Evolutionary conservation across 2,113 vertebrate species (phyloP), one percentile per base, ranked within the genome.

Genomic region (Mesocricetus auratus): DNA sequence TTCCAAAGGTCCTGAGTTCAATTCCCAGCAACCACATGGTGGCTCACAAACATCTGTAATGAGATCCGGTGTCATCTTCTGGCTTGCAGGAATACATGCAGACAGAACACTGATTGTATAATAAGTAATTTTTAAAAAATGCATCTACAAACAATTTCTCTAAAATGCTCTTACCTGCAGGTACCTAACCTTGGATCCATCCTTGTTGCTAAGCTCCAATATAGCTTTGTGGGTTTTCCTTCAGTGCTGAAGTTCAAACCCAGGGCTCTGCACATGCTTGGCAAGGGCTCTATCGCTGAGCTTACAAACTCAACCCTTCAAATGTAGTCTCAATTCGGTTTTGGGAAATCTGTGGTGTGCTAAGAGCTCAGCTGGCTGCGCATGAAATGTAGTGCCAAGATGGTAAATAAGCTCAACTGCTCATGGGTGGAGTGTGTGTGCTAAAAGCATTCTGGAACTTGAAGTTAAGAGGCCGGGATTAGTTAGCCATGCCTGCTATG

Each of bases 261-360:
- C 62, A 79, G 69, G 45, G 74, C 13, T 16, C 29, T 50, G 17
- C 5, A 45, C 17, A 33, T 58, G 50, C 77, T 24, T 10, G 11
- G 64, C 1, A 5, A 36, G 60, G 2, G 0, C 17, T 39, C n/a
- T 42, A 22, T 7, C n/a, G 1, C 17, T 24, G 39, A 82, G 39
- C 19, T n/a, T 56, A 16, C 26, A 58, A 39, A n/a, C 47, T 39
- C 47, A 22, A 4, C 36, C 24, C 62, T 78, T 64, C 58, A 73
- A 86, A 93, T 12, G 16, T 12, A 91, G 82, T 33, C 94, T 89
- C 78, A n/a, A 24, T 64, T 89, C 58, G 29, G 56, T 90, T 86
- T 91, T 75, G 68, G 50, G 4, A 86, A 75, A 47, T 50, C 31
- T 77, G 22, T n/a, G 31, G 33, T 42, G 39, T 66, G n/a, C 74